Percentiles rank a stretch among this genome's conserved stretches.
Conservation (phyloP, 2,113 vertebrate species). For the Ellobius talpinus region DNA sequence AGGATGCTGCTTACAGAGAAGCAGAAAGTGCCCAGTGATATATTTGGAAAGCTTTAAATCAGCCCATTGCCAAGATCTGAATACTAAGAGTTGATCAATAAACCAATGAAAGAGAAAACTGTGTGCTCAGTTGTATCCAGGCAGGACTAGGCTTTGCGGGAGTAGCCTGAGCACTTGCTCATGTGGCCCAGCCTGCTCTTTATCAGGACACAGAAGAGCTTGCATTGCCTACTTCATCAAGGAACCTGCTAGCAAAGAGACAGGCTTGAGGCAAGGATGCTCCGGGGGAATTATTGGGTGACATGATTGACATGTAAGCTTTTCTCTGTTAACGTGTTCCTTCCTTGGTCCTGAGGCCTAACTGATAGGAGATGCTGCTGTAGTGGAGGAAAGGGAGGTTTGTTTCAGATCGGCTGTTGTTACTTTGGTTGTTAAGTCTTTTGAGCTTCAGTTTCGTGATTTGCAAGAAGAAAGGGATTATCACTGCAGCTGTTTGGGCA, state of each 20-base stretch:
- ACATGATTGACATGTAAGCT: background rate
- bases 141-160: background rate
- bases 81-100: background rate
- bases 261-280: conserved; percentile 15
- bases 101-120: background rate
- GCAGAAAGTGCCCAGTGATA: background rate
- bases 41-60: background rate
- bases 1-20: background rate
- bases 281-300: background rate
- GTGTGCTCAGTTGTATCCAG: background rate
- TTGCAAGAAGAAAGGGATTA: conserved; percentile 23
- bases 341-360: background rate
- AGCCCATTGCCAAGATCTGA: background rate
- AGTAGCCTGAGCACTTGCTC: background rate
- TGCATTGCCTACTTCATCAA: background rate
- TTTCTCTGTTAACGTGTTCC: background rate
- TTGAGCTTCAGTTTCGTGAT: background rate
- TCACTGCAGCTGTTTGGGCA: background rate
- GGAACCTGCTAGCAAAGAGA: background rate
- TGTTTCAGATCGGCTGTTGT: background rate
- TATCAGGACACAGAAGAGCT: background rate
- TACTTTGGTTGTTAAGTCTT: conserved; percentile 21
- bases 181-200: background rate
- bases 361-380: background rate
- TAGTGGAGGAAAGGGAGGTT: background rate